Conservation (phyloP, 2,113 vertebrate species). For the Albula goreensis region DNA sequence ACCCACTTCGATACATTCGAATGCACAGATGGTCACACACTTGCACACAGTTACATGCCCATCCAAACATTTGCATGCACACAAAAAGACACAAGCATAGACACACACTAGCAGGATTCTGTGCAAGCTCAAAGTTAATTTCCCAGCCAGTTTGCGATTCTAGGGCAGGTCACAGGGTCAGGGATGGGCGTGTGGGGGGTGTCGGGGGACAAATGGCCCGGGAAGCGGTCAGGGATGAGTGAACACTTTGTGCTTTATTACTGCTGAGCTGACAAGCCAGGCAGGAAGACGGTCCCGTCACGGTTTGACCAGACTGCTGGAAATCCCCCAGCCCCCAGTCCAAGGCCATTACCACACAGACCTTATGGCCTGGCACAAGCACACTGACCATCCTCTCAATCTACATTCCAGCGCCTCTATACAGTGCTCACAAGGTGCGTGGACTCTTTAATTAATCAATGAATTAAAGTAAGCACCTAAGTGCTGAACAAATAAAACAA, state of each 20-base stretch:
- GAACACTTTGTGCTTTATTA: conserved; percentile 38
- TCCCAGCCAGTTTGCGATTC: conserved; percentile 24
- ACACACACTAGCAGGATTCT: conserved; percentile 4
- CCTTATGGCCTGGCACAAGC: not conserved
- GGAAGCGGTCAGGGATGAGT: conserved; percentile 27
- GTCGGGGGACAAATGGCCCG: conserved; percentile 21
- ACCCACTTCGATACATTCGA: no score
- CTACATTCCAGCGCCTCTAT: not conserved
- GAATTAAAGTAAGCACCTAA: no score
- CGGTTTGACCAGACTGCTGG: not conserved
- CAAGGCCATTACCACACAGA: not conserved
- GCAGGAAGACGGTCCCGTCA: not conserved
- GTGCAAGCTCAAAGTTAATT: conserved; percentile 36
- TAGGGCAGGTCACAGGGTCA: conserved; percentile 22
- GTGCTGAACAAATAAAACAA: no score
- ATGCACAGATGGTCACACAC: no score
- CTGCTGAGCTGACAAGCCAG: not conserved
- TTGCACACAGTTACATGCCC: no score
- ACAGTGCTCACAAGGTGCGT: no score
- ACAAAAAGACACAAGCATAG: not conserved
- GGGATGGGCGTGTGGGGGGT: conserved; percentile 33
- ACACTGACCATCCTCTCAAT: not conserved
- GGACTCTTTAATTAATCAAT: no score
- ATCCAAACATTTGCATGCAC: no score
- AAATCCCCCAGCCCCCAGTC: not conserved